Percentiles rank a stretch among this genome's conserved stretches.
phyloP scores from a whole-genome alignment of 2,888 invertebrate genomes.

The Mylabris sibirica region DNA sequence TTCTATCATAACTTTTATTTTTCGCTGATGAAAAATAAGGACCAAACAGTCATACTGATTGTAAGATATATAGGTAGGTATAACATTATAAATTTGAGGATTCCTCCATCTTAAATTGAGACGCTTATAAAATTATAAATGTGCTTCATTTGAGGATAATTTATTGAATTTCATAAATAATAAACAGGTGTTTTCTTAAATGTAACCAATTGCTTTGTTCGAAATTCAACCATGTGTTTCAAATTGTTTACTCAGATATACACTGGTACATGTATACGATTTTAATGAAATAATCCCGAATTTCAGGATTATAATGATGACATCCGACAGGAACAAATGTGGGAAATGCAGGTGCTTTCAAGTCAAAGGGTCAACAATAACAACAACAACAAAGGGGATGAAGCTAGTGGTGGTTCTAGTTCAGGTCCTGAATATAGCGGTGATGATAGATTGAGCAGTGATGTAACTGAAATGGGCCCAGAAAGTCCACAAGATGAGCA shows the following conservation, averaged over 20 bases:
- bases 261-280: neutral
- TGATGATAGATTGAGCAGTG: conserved; percentile 63
- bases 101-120: neutral
- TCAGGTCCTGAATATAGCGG: conserved; percentile 51
- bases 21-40: neutral
- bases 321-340: conserved; percentile 89
- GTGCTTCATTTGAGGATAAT: neutral
- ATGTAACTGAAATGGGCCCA: conserved; percentile 56
- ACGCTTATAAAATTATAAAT: neutral
- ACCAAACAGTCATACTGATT: neutral
- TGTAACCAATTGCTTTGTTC: too few species aligned
- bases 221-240: neutral
- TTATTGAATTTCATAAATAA: neutral
- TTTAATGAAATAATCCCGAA: neutral
- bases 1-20: neutral
- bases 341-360: conserved; percentile 81
- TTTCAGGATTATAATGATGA: conserved; percentile 89
- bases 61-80: too few species aligned
- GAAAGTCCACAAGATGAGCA: conserved; percentile 64
- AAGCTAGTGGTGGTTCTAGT: conserved; percentile 47
- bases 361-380: conserved; percentile 59
- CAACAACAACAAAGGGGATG: conserved; percentile 49
- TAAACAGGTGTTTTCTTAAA: neutral
- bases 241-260: neutral
- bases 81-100: neutral